Evolutionary conservation across 64 coral and sea anemone genomes (phyloP), one percentile per base, ranked within the genome.

Genomic region (Actinia equina): DNA sequence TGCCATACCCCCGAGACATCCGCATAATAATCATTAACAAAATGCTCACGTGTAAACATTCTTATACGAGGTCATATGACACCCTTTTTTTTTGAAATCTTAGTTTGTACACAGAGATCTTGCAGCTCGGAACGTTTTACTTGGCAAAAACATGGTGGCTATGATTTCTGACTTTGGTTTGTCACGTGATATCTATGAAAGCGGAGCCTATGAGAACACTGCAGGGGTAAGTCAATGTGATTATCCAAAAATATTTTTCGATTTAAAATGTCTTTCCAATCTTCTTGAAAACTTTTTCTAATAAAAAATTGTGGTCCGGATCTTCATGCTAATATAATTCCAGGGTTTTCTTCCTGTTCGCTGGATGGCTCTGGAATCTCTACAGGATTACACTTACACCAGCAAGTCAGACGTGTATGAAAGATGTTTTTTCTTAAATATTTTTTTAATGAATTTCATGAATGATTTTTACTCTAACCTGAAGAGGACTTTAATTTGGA

Each of bases 111-210:
- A 91, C 76, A 83, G 89, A 15, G 89, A 91, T 52, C 54, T 91
- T 62, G 82, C 89, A 49, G 83, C 81, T 70, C 83, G 89, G 30
- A 91, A 91, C 83, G 71, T 91, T 13, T 61, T 91, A 25, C 42
- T 91, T 45, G 83, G 83, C 10, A 86, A 84, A 56, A 86, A 59
- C 71, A 26, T 44, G 46, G 84, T 91, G 42, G 81, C 89, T 3
- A 91, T 91, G 89, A 83, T 91, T 43, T 59, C 89, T 27, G 89
- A 91, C 82, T 91, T 91, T 86, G 89, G 89, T 62, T 69, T 91
- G 23, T 82, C 89, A 23, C 89, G 89, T 56, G 89, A 91, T 43
- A 86, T 91, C 25, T 91, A 91, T 63, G 89, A 86, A 91, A 85
- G 82, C 15, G 89, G 89, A 18, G 70, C 67, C 25, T 91, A 91